A percentile compares a stretch with the other conserved stretches of the same genome.
These are phyloP conservation scores for Pseudochaenichthys georgianus DNA, from an alignment of 2,797 vertebrate genomes.

Conservation along the genomic window DNA sequence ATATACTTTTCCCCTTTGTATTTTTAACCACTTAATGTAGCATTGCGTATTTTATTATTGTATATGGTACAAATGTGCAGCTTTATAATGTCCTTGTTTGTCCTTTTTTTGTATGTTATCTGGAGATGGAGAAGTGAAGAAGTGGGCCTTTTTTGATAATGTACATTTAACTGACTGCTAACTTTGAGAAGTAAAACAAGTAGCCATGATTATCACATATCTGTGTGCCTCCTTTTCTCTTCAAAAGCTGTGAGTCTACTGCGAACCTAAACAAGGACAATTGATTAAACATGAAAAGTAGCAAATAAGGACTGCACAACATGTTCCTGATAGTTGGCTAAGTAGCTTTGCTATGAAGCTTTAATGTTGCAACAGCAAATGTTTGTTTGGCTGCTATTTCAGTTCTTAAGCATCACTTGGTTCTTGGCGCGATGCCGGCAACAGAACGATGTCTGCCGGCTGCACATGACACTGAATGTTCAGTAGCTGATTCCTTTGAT, in stretches of 20 bases:
- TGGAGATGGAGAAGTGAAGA: conserved; percentile 78
- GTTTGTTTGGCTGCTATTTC: not conserved
- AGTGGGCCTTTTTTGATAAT: conserved; percentile 90
- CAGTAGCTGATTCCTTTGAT: conserved; percentile 19
- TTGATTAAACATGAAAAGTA: not conserved
- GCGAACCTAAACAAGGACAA: not conserved
- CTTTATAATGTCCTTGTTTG: conserved; percentile 83
- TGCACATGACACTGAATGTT: conserved; percentile 5
- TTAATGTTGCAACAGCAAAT: conserved; percentile 9
- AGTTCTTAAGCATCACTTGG: conserved; percentile 23
- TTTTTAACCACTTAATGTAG: conserved; percentile 92
- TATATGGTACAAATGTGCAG: conserved; percentile 90
- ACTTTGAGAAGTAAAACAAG: conserved; percentile 88
- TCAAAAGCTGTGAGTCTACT: not conserved
- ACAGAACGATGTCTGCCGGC: conserved; percentile 12
- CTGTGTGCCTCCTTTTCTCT: conserved; percentile 32
- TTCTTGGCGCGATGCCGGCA: conserved; percentile 12
- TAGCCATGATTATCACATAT: conserved; percentile 78
- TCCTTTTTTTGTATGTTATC: conserved; percentile 79
- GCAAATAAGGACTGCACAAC: not conserved
- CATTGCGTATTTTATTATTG: conserved; percentile 90
- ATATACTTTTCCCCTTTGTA: conserved; percentile 86
- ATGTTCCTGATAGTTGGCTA: not conserved
- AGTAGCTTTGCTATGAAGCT: conserved; percentile 8
- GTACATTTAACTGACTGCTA: conserved; percentile 92